These are phyloP conservation scores for Pelvicachromis taeniatus DNA, from an alignment of 2,113 vertebrate genomes.

Conservation along the genomic window DNA sequence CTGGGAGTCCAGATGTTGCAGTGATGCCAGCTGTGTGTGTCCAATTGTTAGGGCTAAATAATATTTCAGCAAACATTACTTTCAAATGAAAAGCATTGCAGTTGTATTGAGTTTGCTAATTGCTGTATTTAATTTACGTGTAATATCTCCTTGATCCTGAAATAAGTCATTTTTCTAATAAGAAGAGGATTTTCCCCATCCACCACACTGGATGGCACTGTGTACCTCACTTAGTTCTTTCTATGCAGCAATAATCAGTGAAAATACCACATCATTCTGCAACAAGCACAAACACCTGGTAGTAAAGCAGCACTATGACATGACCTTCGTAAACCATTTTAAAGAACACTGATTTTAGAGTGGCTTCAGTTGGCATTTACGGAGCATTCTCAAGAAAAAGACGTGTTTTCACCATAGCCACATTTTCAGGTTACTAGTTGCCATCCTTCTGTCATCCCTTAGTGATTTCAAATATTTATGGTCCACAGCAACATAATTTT, in stretches of 20 bases:
- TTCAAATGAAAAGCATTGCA: neutral
- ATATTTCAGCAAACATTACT: neutral
- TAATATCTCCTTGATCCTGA: neutral
- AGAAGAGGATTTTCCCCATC: neutral
- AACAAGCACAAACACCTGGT: neutral
- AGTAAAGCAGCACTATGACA: neutral
- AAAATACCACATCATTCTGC: neutral
- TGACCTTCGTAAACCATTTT: neutral
- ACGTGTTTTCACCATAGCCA: neutral
- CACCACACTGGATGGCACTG: slow-evolving; percentile 46
- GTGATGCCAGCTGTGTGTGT: neutral
- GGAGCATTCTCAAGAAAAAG: neutral
- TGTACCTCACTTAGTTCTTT: neutral
- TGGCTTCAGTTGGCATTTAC: neutral
- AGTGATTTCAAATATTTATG: neutral
- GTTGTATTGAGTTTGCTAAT: neutral
- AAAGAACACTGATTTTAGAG: neutral
- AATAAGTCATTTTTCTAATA: neutral
- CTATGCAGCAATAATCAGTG: neutral
- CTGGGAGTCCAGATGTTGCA: neutral
- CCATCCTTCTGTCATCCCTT: neutral
- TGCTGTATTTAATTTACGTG: neutral
- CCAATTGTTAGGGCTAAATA: neutral
- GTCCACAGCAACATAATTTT: neutral
- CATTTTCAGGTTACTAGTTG: neutral